A percentile compares a stretch with the other conserved stretches of the same genome.
phyloP scores from a whole-genome alignment of 2,113 vertebrate genomes.

The Notothenia rossii region DNA sequence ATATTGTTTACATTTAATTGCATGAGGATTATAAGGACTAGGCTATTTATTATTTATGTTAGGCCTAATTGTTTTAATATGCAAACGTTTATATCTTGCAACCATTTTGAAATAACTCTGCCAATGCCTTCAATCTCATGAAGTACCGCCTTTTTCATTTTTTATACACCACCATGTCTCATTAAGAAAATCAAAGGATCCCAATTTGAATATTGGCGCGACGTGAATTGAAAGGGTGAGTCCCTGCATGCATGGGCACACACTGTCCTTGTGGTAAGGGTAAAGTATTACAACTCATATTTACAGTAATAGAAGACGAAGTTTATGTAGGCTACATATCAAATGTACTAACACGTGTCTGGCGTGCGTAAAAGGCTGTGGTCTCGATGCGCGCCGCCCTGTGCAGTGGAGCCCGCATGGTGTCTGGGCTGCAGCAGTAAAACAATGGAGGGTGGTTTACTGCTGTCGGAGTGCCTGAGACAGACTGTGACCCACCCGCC shows the following conservation, averaged over 20 bases:
- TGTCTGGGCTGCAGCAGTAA: slow-evolving; percentile 63
- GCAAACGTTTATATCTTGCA: slow-evolving; percentile 1
- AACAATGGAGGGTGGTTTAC: slow-evolving; percentile 70
- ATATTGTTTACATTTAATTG: too few relatives aligned
- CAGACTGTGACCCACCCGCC: slow-evolving; percentile 66
- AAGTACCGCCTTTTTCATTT: slow-evolving; percentile 30
- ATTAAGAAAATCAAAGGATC: slow-evolving; percentile 64
- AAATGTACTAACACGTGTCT: neutral
- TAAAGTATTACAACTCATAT: slow-evolving; percentile 23
- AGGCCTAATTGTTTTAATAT: neutral
- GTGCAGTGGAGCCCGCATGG: slow-evolving; percentile 43
- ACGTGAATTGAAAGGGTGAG: slow-evolving; percentile 52
- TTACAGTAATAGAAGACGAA: slow-evolving; percentile 21
- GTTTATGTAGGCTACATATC: neutral
- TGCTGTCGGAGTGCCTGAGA: slow-evolving; percentile 63
- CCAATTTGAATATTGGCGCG: slow-evolving; percentile 78
- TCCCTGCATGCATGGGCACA: slow-evolving; percentile 9
- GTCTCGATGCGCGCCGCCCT: neutral
- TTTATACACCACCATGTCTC: slow-evolving; percentile 70
- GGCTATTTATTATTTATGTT: too few relatives aligned
- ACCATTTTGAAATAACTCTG: slow-evolving; percentile 32
- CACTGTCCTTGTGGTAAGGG: slow-evolving; percentile 10
- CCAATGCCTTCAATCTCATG: slow-evolving; percentile 29
- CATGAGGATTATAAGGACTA: too few relatives aligned
- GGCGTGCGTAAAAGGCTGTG: slow-evolving; percentile 34